Evolutionary conservation across 2,888 invertebrate species (phyloP).

Genomic region (Spilarctia lutea): DNA sequence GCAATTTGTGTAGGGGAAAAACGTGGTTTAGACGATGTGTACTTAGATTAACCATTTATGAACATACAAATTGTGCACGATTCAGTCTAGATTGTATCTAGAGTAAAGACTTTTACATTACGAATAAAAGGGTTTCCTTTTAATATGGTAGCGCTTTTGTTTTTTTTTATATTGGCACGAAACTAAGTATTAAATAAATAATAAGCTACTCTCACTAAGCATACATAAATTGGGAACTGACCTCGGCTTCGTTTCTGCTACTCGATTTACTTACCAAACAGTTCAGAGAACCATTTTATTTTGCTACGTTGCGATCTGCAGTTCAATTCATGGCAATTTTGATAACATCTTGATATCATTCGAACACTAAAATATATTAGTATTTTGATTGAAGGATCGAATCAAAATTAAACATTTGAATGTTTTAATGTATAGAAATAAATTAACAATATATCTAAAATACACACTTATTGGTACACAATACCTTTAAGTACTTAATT

Average conservation of each 20-base stretch:
- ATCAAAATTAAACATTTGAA: neutral
- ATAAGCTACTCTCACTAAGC: neutral
- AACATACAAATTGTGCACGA: neutral
- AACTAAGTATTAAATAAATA: neutral
- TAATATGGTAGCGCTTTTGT: neutral
- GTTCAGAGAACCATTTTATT: neutral
- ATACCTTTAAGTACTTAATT: neutral
- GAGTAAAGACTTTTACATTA: neutral
- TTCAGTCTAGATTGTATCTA: neutral
- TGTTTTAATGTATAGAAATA: too few relatives aligned
- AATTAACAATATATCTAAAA: too few relatives aligned
- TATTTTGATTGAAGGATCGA: neutral
- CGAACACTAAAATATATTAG: neutral
- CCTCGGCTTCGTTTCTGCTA: neutral
- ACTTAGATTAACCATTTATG: neutral
- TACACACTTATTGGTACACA: too few relatives aligned
- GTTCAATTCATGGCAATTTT: neutral
- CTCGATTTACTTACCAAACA: neutral
- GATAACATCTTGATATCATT: neutral
- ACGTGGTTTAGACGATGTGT: neutral
- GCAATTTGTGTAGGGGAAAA: conserved; percentile 19
- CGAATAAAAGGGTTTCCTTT: neutral
- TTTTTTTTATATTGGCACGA: neutral
- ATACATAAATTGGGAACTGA: neutral
- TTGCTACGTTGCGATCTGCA: neutral